These are phyloP conservation scores for Osmoderma eremita DNA, from an alignment of 2,888 invertebrate genomes.

Conservation along the genomic window DNA sequence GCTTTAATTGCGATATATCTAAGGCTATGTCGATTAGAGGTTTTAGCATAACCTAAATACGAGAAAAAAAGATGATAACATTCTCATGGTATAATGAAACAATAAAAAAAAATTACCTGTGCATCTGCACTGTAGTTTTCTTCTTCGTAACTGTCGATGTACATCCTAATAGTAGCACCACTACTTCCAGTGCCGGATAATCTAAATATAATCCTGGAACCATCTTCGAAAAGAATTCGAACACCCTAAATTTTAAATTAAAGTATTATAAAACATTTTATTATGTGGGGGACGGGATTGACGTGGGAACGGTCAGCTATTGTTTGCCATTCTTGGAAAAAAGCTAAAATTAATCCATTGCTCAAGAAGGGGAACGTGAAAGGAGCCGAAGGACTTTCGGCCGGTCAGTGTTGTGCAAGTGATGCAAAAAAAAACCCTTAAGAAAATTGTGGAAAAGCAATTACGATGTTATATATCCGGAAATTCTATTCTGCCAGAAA, in stretches of 20 bases:
- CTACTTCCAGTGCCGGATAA: slow-evolving; percentile 98
- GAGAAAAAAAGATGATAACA: slow-evolving; percentile 8
- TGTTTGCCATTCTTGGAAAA: too few relatives aligned
- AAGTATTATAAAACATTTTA: slow-evolving; percentile 40
- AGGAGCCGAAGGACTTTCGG: too few relatives aligned
- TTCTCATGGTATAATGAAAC: slow-evolving; percentile 41
- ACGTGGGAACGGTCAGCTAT: too few relatives aligned
- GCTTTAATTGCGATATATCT: slow-evolving; percentile 80
- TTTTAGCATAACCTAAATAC: slow-evolving; percentile 73
- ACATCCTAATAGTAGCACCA: slow-evolving; percentile 96
- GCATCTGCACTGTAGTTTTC: slow-evolving; percentile 75
- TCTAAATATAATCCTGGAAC: slow-evolving; percentile 91
- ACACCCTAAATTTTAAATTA: slow-evolving; percentile 75
- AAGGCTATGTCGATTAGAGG: slow-evolving; percentile 91
- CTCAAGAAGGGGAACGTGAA: too few relatives aligned
- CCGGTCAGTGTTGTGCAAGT: too few relatives aligned
- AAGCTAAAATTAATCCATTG: too few relatives aligned
- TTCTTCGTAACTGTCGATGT: slow-evolving; percentile 93
- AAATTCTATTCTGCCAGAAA: too few relatives aligned
- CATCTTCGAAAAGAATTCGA: slow-evolving; percentile 92
- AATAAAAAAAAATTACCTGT: slow-evolving; percentile 59
- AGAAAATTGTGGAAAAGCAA: too few relatives aligned
- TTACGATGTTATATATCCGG: too few relatives aligned
- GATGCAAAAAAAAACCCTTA: too few relatives aligned
- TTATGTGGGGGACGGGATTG: too few relatives aligned